phyloP scores from a whole-genome alignment of 2,113 vertebrate species.

The Daboia siamensis region DNA sequence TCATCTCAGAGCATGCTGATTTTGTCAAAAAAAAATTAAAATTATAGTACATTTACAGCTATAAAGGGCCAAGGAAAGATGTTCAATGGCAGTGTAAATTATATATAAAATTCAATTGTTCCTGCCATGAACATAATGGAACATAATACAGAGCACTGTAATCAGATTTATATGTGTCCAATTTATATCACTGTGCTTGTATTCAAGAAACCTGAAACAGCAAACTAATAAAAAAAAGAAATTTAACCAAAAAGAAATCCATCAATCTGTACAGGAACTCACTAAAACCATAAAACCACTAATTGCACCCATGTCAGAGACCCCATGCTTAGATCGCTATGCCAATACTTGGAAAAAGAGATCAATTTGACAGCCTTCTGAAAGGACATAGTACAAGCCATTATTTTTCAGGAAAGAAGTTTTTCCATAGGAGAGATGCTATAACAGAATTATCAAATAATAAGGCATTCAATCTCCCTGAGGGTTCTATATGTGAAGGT shows the following conservation, averaged over 20 bases:
- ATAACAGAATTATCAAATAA: neutral
- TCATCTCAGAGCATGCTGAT: neutral
- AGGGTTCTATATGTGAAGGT: neutral
- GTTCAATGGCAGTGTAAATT: neutral
- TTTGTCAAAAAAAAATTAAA: neutral
- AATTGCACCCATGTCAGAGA: neutral
- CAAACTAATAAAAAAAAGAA: neutral
- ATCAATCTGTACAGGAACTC: neutral
- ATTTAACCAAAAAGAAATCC: neutral
- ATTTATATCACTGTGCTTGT: neutral
- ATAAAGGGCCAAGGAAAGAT: conserved; percentile 28
- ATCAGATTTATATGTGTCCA: neutral
- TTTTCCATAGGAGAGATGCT: neutral
- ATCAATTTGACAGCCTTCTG: neutral
- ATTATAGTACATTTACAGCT: neutral
- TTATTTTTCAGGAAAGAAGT: neutral
- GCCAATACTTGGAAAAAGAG: neutral
- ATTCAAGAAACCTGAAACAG: neutral
- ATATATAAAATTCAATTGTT: neutral
- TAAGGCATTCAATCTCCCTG: neutral
- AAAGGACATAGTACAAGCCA: neutral
- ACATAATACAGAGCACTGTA: neutral
- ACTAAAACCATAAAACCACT: neutral
- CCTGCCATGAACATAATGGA: neutral
- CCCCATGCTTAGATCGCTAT: neutral